phyloP scores from a whole-genome alignment of 2,113 vertebrate genomes.

The Castor canadensis region DNA sequence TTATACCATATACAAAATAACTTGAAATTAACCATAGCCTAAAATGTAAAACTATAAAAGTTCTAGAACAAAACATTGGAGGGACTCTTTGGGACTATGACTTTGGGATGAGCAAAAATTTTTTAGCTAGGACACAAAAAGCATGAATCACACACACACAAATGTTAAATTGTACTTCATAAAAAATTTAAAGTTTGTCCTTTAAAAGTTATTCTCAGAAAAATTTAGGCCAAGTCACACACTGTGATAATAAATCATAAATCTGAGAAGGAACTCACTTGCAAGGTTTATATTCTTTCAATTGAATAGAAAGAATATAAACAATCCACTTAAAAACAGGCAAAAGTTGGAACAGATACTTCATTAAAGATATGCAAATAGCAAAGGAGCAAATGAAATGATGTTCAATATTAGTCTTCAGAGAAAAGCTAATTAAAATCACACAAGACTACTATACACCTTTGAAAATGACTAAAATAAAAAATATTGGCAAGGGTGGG shows the following conservation, averaged over 20 bases:
- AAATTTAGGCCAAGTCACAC: slow-evolving; percentile 34
- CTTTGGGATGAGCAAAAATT: slow-evolving; percentile 21
- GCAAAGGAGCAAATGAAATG: slow-evolving; percentile 6
- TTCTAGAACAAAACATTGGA: slow-evolving; percentile 33
- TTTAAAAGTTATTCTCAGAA: slow-evolving; percentile 46
- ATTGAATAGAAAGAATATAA: slow-evolving; percentile 37
- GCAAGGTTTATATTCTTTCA: slow-evolving; percentile 41
- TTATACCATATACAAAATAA: background rate
- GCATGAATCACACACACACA: background rate
- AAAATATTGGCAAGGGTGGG: background rate
- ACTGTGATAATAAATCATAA: background rate
- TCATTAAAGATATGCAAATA: background rate
- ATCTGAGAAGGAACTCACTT: background rate
- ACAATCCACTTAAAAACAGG: slow-evolving; percentile 3
- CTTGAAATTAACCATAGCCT: background rate
- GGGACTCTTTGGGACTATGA: background rate
- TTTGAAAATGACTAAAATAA: slow-evolving; percentile 10
- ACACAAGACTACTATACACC: background rate
- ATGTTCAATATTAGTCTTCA: slow-evolving; percentile 3
- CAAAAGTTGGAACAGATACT: slow-evolving; percentile 18
- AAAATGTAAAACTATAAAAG: slow-evolving; percentile 20
- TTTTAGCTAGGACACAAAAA: slow-evolving; percentile 25
- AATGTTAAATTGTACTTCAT: background rate
- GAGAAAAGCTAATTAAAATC: slow-evolving; percentile 29
- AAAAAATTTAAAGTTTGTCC: slow-evolving; percentile 31